Base-by-base conservation (phyloP, 2,113 vertebrate genomes). In the Phalacrocorax carbo region DNA sequence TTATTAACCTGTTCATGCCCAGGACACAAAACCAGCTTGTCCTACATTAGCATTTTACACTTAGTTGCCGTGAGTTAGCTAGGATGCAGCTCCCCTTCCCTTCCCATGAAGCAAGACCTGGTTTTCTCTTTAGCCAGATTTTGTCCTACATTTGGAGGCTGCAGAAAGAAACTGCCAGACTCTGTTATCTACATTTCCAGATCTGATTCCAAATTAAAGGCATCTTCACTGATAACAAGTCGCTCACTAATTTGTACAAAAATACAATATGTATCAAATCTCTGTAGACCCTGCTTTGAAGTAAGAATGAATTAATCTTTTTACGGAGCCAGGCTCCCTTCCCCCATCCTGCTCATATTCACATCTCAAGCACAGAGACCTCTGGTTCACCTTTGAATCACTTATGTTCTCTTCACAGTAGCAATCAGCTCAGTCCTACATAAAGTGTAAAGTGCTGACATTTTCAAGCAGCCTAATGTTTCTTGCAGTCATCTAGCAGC, bases 311-410 rank as follows among this genome's bases (percentile, higher is more conserved):
- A 86, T 76, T 61, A 49, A 68, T 54, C 36, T 20, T 93, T 93
- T 92, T 69, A 55, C 2, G 2, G 76, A 87, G 36, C 22, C 44
- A 46, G 52, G 9, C 40, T 89, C 83, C 96, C 94, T 92, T 85
- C 96, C 95, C 83, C 86, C 96, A 77, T 54, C 15, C 76, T 89
- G 62, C 83, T 91, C 34, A 11, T 55, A 87, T 79, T 79, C 93
- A 34, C 72, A 49, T 92, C 86, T 96, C 91, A 84, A 92, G 87
- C 86, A 94, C 5, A 0, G 69, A 96, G 97, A 95, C 94, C 96
- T 96, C 94, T 95, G 88, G 57, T 96, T 97, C 96, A 97, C 97
- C 95, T 96, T 95, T 96, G 95, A 96, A 95, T 97, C 96, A 94
- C 95, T 97, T 95, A 93, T 91, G 92, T 95, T 96, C 97, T 96